These are phyloP conservation scores for Lissocephala sabroskyi DNA, from an alignment of 2,888 invertebrate species.

Conservation along the genomic window DNA sequence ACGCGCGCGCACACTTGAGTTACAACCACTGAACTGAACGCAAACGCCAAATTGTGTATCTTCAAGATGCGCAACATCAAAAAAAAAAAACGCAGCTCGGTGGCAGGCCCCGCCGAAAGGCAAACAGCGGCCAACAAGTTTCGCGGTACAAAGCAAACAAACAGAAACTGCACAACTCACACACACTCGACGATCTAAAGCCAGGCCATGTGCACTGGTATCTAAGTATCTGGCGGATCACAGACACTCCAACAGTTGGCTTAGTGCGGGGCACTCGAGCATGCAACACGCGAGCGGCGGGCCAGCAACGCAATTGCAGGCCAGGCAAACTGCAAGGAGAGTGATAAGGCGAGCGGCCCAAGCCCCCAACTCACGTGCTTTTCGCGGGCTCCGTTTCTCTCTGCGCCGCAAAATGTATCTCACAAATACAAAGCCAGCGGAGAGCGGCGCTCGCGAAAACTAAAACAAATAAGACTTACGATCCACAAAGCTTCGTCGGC, in stretches of 20 bases:
- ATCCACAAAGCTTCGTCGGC: slow-evolving; percentile 57
- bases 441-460: slow-evolving; percentile 1
- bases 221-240: slow-evolving; percentile 22
- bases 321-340: slow-evolving; percentile 18
- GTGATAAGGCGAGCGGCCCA: slow-evolving; percentile 11
- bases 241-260: slow-evolving; percentile 7
- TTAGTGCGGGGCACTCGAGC: slow-evolving; percentile 22
- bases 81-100: slow-evolving; percentile 37
- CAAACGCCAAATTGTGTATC: slow-evolving; percentile 30
- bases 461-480: slow-evolving; percentile 19
- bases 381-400: background rate
- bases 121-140: slow-evolving; percentile 43
- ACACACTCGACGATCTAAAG: slow-evolving; percentile 18
- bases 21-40: slow-evolving; percentile 61
- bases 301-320: slow-evolving; percentile 14
- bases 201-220: slow-evolving; percentile 18
- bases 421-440: slow-evolving; percentile 9
- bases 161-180: slow-evolving; percentile 37
- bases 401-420: slow-evolving; percentile 7
- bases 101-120: slow-evolving; percentile 11
- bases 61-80: slow-evolving; percentile 58
- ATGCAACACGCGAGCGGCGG: slow-evolving; percentile 37
- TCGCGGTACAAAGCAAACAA: slow-evolving; percentile 50
- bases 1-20: slow-evolving; percentile 67
- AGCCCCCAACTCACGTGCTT: background rate